A percentile compares a stretch with the other conserved stretches of the same genome.
Conservation (phyloP, 1,140 invertebrate genomes). For the Drosophila equinoxialis region DNA sequence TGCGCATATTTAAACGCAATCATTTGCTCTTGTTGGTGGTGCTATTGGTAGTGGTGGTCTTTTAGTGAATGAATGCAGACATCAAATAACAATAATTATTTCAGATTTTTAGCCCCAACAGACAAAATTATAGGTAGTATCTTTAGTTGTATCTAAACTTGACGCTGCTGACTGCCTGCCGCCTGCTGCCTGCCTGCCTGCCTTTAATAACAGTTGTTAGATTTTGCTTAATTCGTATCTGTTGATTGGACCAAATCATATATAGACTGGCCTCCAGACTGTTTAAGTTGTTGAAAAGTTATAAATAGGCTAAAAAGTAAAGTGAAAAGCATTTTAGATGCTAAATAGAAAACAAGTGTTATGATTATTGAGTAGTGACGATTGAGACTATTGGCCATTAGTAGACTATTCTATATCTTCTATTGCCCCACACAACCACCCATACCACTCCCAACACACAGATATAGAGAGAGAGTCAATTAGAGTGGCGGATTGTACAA, state of each 20-base stretch:
- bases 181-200: slow-evolving; percentile 32
- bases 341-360: too few relatives aligned
- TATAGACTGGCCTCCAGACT: slow-evolving; percentile 1
- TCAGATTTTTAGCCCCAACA: slow-evolving; percentile 48
- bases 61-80: slow-evolving; percentile 78
- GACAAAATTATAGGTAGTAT: slow-evolving; percentile 39
- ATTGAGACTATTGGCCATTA: too few relatives aligned
- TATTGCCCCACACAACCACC: too few relatives aligned
- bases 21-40: slow-evolving; percentile 2
- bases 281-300: background rate
- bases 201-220: slow-evolving; percentile 60
- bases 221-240: slow-evolving; percentile 49
- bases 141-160: slow-evolving; percentile 5
- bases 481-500: slow-evolving; percentile 39
- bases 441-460: background rate
- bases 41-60: background rate
- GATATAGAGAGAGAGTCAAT: slow-evolving; percentile 10
- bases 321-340: background rate
- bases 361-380: too few relatives aligned
- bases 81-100: slow-evolving; percentile 79
- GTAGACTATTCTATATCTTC: too few relatives aligned
- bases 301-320: background rate
- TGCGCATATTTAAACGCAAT: slow-evolving; percentile 17
- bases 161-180: background rate
- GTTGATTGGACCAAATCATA: slow-evolving; percentile 30